phyloP scores from a whole-genome alignment of 2,113 vertebrate genomes.

The Tursiops truncatus region DNA sequence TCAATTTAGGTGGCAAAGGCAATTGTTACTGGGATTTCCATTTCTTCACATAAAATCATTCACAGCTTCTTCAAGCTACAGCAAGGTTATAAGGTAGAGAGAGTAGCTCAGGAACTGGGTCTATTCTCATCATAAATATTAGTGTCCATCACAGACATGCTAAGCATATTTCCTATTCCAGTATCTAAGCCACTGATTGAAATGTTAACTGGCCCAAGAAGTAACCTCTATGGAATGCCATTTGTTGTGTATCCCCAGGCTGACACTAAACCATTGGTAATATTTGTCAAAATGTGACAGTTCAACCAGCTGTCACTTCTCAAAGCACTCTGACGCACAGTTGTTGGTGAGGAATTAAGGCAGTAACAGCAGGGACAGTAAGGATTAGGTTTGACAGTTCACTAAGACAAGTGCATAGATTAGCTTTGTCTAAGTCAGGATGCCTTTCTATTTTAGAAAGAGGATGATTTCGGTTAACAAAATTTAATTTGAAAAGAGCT shows the following conservation, averaged over 20 bases:
- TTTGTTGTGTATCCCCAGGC: conserved; percentile 32
- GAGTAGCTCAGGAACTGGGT: neutral
- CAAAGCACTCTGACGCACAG: conserved; percentile 3
- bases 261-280: conserved; percentile 35
- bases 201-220: conserved; percentile 1
- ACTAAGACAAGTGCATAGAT: neutral
- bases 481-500: conserved; percentile 36
- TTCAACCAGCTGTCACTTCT: conserved; percentile 59
- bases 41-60: neutral
- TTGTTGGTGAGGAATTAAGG: conserved; percentile 53
- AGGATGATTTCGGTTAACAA: conserved; percentile 36
- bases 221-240: conserved; percentile 23
- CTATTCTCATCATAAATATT: neutral
- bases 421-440: neutral
- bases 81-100: neutral
- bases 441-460: conserved; percentile 53
- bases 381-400: conserved; percentile 9
- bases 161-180: conserved; percentile 34
- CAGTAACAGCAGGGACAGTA: neutral
- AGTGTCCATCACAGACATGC: neutral
- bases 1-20: neutral
- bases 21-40: neutral
- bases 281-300: conserved; percentile 53
- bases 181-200: conserved; percentile 12
- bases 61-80: neutral